A percentile compares a stretch with the other conserved stretches of the same genome.
These are phyloP conservation scores for Platichthys flesus DNA, from an alignment of 2,113 vertebrate genomes.

Conservation along the genomic window DNA sequence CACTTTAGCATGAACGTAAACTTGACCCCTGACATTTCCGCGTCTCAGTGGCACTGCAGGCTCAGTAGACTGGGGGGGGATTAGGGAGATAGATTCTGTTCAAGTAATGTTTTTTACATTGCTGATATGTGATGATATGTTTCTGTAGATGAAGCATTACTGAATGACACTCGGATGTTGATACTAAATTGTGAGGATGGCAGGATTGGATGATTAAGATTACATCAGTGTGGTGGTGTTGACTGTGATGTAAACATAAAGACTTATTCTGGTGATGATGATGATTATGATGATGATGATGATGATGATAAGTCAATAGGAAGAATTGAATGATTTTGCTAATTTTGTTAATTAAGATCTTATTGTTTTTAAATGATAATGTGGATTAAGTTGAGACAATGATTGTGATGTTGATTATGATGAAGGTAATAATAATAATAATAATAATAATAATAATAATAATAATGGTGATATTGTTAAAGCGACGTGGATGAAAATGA, in stretches of 20 bases:
- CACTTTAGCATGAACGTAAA: conserved; percentile 74
- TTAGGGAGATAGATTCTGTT: neutral
- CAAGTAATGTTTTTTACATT: neutral
- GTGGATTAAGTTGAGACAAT: neutral
- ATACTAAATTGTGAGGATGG: conserved; percentile 17
- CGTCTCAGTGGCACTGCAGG: conserved; percentile 64
- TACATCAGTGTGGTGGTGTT: neutral
- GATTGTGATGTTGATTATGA: neutral
- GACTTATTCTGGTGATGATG: conserved; percentile 4
- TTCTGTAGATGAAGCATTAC: neutral
- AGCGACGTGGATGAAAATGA: neutral
- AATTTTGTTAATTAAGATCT: neutral
- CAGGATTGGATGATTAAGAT: conserved; percentile 20
- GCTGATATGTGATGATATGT: neutral
- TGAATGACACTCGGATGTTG: conserved; percentile 14
- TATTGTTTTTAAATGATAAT: neutral
- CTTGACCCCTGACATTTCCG: conserved; percentile 83
- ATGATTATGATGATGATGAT: neutral
- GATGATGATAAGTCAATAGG: neutral
- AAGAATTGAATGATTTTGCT: neutral
- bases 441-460: neutral
- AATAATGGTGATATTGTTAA: neutral
- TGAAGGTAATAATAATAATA: neutral
- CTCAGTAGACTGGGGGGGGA: conserved; percentile 21
- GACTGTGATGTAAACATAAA: neutral